Percentiles rank a stretch among this genome's conserved stretches.
These are phyloP conservation scores for Taenioides sp. DNA, from an alignment of 2,797 vertebrate genomes.

Conservation along the genomic window DNA sequence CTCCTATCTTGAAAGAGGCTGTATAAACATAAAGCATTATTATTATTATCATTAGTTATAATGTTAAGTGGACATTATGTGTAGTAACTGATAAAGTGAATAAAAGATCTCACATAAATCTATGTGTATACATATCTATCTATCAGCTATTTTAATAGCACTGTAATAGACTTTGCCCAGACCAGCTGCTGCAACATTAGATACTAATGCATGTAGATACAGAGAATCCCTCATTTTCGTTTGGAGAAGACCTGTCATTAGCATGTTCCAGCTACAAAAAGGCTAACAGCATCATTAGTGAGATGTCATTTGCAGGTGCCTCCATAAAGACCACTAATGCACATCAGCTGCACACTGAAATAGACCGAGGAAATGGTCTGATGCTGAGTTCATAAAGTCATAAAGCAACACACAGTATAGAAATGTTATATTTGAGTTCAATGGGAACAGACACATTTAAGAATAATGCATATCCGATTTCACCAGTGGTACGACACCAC, in stretches of 20 bases:
- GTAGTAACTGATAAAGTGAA: no score
- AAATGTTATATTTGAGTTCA: not conserved
- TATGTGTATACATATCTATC: not conserved
- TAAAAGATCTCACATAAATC: not conserved
- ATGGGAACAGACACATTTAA: not conserved
- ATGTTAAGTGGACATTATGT: no score
- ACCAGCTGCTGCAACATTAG: constrained; percentile 6
- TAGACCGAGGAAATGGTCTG: constrained; percentile 12
- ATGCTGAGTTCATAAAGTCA: not conserved
- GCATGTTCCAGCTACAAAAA: constrained; percentile 14
- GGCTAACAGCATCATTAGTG: constrained; percentile 25
- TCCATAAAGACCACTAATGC: constrained; percentile 28
- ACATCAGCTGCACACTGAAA: constrained; percentile 29
- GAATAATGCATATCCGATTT: not conserved
- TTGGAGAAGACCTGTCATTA: not conserved
- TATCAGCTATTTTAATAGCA: not conserved
- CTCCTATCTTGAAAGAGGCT: no score
- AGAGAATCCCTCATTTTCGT: not conserved
- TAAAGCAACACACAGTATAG: not conserved
- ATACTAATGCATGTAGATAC: constrained; percentile 24
- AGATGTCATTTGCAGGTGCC: constrained; percentile 29
- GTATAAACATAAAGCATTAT: no score
- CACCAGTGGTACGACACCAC: no score
- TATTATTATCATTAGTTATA: no score
- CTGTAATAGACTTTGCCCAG: not conserved